Evolutionary conservation across 2,113 vertebrate genomes (phyloP).

Genomic region (Psephotus haematonotus): DNA sequence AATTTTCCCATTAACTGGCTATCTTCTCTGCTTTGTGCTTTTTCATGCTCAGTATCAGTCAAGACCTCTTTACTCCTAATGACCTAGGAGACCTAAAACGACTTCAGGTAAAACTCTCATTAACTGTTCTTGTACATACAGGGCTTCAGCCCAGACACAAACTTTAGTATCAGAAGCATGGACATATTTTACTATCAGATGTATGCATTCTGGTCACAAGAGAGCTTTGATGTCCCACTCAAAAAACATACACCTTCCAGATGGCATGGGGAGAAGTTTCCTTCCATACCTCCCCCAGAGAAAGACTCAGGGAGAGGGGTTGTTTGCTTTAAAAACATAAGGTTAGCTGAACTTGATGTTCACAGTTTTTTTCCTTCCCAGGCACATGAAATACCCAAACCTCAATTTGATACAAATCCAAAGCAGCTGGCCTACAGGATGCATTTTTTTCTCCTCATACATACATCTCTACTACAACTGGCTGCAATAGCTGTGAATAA

Average conservation of each 20-base stretch:
- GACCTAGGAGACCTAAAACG: background rate
- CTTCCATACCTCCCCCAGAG: background rate
- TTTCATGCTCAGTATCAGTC: background rate
- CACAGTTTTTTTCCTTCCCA: background rate
- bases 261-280: background rate
- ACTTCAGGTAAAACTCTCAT: background rate
- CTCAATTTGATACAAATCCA: background rate
- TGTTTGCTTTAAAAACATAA: background rate
- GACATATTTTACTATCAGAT: background rate
- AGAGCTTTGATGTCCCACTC: background rate
- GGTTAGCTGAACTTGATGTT: background rate
- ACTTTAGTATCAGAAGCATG: background rate
- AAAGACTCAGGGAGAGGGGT: background rate
- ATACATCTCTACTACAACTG: background rate
- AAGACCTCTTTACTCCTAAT: background rate
- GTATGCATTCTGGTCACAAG: background rate
- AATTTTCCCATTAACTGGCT: background rate
- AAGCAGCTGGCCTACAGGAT: background rate
- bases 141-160: background rate
- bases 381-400: background rate
- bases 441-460: background rate
- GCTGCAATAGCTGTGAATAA: background rate
- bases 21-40: background rate
- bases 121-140: background rate
- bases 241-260: background rate